These are phyloP conservation scores for Alectura lathami DNA, from an alignment of 2,113 vertebrate genomes.

Conservation along the genomic window DNA sequence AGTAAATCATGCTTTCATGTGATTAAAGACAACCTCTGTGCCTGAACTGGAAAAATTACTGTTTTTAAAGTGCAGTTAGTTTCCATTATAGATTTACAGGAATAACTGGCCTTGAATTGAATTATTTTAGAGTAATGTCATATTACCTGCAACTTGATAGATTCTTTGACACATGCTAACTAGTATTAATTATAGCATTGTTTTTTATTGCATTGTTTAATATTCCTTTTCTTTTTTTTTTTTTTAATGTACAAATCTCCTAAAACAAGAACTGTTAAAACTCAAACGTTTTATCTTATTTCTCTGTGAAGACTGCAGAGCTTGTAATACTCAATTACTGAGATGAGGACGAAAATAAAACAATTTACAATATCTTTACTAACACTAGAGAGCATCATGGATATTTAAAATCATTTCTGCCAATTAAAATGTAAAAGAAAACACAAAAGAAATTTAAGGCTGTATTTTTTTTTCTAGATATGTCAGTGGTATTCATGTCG, in stretches of 20 bases:
- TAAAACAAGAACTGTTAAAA: neutral
- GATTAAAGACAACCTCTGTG: neutral
- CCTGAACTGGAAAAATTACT: neutral
- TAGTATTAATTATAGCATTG: neutral
- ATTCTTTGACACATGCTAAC: neutral
- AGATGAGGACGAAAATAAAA: neutral
- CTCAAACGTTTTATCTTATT: neutral
- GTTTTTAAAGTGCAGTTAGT: neutral
- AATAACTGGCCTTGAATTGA: neutral
- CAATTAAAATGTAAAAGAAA: neutral
- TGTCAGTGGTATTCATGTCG: neutral
- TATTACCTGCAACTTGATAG: neutral
- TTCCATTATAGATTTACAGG: neutral
- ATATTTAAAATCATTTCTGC: neutral
- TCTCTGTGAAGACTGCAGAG: neutral
- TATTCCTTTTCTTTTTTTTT: neutral
- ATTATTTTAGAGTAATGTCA: neutral
- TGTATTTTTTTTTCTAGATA: neutral
- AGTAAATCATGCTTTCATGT: neutral
- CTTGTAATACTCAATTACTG: neutral
- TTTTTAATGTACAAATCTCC: neutral
- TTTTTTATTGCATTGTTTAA: neutral
- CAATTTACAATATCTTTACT: neutral
- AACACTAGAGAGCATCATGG: neutral
- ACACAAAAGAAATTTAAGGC: neutral